Base-by-base conservation (phyloP, 2,113 vertebrate genomes). In the Centropus unirufus region DNA sequence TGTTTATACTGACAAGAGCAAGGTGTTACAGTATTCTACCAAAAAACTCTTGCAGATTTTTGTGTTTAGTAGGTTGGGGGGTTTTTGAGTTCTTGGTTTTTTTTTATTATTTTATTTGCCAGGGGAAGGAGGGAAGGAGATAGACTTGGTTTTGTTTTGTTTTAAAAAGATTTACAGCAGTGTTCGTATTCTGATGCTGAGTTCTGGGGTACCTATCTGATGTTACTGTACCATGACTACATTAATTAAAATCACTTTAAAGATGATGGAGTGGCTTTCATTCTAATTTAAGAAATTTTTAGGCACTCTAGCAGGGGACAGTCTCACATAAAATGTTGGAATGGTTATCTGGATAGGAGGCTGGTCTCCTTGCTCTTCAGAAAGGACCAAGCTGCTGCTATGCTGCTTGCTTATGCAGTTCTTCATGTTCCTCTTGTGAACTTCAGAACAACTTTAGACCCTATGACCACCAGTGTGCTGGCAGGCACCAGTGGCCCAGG, bases 311-410 rank as follows among this genome's bases (percentile, higher is more conserved):
- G 5, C 5, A 8, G 7, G 18, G 21, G 11, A 24, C 1, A 2
- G 8, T 36, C 12, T 70, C 26, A 30, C 3, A 2, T 59, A n/a
- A 77, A 86, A 55, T 30, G 19, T 34, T 20, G 27, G 22, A 63
- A 17, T 0, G 1, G 17, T 54, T 17, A 47, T 15, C 21, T 6
- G 2, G 15, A 12, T 49, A 42, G 46, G 22, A 55, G n/a, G 19
- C 14, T 54, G 14, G 30, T 66, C 69, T 59, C 18, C 17, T 54
- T 61, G 22, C 30, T 82, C 16, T 87, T 3, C 0, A 30, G 23
- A 24, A 30, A 8, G 19, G 16, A 54, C 9, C 12, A 29, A 18
- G 20, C 52, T 30, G 22, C 34, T 67, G 58, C 40, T 30, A 36
- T 77, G 51, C 7, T 0, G 10, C 40, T 72, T 14, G 23, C 42